Percentiles rank a stretch among this genome's conserved stretches.
Conservation (phyloP, 1,140 invertebrate species). For the Potamilus streckersoni region DNA sequence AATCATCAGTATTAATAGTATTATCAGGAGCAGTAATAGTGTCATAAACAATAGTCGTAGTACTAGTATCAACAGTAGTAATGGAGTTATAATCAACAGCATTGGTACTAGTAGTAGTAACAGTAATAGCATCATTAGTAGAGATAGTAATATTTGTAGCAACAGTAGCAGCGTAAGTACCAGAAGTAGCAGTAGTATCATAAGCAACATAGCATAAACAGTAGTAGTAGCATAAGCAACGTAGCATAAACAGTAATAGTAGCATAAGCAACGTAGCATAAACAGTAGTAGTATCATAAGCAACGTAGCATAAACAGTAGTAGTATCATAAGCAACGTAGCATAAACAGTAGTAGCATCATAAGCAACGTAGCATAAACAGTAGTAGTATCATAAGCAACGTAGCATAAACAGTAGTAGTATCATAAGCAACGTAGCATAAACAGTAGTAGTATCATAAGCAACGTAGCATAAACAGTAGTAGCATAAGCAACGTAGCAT, state of each 20-base stretch:
- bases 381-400: too few species aligned
- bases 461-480: too few species aligned
- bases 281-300: not conserved
- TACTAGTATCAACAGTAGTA: conserved; percentile 5
- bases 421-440: too few species aligned
- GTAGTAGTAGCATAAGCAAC: not conserved
- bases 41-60: not conserved
- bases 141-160: conserved; percentile 1
- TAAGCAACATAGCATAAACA: not conserved
- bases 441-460: too few species aligned
- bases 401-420: too few species aligned
- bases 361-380: not conserved
- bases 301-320: too few species aligned
- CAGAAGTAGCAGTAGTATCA: not conserved
- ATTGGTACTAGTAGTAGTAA: conserved; percentile 5
- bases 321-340: not conserved
- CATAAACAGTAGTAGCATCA: not conserved
- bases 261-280: not conserved
- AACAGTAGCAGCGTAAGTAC: not conserved
- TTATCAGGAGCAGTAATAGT: conserved; percentile 2
- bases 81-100: not conserved
- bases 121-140: conserved; percentile 3
- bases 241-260: not conserved
- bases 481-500: too few species aligned
- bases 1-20: conserved; percentile 3